Conservation (phyloP, 2,797 vertebrate species). For the Sebastes matsubarae region DNA sequence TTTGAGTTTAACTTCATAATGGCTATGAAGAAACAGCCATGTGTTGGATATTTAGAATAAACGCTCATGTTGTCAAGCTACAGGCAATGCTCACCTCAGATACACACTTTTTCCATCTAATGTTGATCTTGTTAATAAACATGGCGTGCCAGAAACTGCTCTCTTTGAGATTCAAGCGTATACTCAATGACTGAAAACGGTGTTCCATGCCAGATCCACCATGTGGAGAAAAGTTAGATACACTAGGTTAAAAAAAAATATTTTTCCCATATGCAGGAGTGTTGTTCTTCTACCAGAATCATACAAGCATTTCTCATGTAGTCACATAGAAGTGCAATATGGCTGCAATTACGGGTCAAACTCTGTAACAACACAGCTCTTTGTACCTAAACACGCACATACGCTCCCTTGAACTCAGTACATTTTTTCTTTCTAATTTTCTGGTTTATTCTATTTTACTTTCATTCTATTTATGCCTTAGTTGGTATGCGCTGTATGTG, state of each 20-base stretch:
- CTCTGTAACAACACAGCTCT: background rate
- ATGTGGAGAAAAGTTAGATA: background rate
- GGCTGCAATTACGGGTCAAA: constrained; percentile 16
- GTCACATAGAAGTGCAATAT: background rate
- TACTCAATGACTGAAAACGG: background rate
- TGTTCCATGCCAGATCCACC: background rate
- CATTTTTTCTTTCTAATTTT: background rate
- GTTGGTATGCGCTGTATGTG: background rate
- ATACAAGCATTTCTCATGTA: background rate
- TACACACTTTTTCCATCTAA: background rate
- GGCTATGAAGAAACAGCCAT: background rate
- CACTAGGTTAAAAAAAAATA: background rate
- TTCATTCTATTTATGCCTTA: background rate
- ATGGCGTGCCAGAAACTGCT: background rate
- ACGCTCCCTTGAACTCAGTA: background rate
- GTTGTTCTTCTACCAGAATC: background rate
- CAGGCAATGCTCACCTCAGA: background rate
- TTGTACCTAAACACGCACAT: background rate
- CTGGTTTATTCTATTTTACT: background rate
- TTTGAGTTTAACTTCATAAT: background rate
- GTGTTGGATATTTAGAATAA: background rate
- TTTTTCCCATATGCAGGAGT: background rate
- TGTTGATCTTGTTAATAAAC: background rate
- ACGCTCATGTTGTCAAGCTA: background rate
- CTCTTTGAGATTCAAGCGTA: background rate